Evolutionary conservation across 1,140 invertebrate genomes (phyloP), one percentile per base, ranked within the genome.

Genomic region (Meloidogyne floridensis): DNA sequence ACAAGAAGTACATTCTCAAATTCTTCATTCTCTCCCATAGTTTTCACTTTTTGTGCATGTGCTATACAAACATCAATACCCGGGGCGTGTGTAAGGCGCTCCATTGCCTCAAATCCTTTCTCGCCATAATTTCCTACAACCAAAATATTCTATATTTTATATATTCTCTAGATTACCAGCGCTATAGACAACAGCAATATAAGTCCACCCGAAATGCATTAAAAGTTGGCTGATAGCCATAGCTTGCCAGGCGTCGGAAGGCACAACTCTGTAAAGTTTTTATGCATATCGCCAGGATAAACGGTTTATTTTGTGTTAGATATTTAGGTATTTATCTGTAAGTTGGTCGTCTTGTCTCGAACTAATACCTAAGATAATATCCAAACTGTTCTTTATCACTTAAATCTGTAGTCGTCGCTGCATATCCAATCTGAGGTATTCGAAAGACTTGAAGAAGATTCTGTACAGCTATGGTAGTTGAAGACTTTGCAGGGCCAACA

Each of bases 221-320:
- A 95, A 93, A 56, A 95, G 91, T 88, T 94, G 93, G 70, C 94
- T 91, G 85, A 95, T 92, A 42, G 94, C 93, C 86, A 93, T 92
- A 2, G 94, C 94, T 91, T 95, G 94, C 90, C 94, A 94, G 82
- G 93, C 93, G 91, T 95, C 94, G 0, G 94, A 94, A 13, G 94
- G 94, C 7, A 95, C 94, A 3, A 95, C 94, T 18, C 77, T 79
- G 5, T 42, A 56, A 47, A 43, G 13, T 76, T 13, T 32, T 51
- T 32, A 13, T 32, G 32, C 32, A 32, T 32, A 32, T 32, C 32
- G 32, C 32, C 2, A 32, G 32, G 32, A 32, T 32, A 32, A 32
- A 32, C 32, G 32, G 32, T 0, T 0, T 32, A 32, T 32, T 32
- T 32, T 32, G n/a, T n/a, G n/a, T n/a, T n/a, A n/a, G n/a, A n/a